Base-by-base conservation (phyloP, 2,888 invertebrate genomes). In the Oeneis ivallda region DNA sequence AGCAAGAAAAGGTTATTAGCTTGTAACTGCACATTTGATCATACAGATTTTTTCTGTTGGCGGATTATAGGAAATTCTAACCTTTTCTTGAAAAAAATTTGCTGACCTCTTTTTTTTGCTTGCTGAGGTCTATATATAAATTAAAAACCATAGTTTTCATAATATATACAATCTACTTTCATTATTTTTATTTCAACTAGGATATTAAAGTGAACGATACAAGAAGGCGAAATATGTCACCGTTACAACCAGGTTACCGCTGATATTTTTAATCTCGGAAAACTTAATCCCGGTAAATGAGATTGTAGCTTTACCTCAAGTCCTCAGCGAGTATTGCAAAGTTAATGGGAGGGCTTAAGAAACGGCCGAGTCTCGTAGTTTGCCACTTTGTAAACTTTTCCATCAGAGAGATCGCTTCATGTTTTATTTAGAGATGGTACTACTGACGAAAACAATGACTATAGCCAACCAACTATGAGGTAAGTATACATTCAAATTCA, bases 311-410 rank as follows among this genome's bases (percentile, higher is more conserved):
- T 64, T 68, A 59, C 59, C 59, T 59, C 59, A 59, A 59, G 47
- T 59, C 47, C 49, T 59, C 59, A 13, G 37, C 47, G 34, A 49
- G 59, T 59, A 62, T 60, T 60, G 59, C 62, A 63, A 68, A 68
- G 62, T 70, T 68, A 66, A 68, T 65, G 60, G 67, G 66, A 57
- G 60, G 67, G 62, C 65, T 65, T 62, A 69, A 70, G 70, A 56
- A 64, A 54, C 56, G 54, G 54, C 56, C 60, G 61, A 61, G 54
- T 26, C 64, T 50, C 37, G 50, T 52, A 61, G 34, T 64, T 61
- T 41, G 45, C 57, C 39, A 41, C 37, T 56, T 45, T 59, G 34
- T 13, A 59, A 59, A 59, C 47, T 59, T 59, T 59, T 47, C 59
- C 57, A 58, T 32, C 57, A 58, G 57, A 32, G 43, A 6, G 45